Evolutionary conservation across 2,888 invertebrate genomes (phyloP), one percentile per base, ranked within the genome.

Genomic region (Cataglyphis altisquamis): DNA sequence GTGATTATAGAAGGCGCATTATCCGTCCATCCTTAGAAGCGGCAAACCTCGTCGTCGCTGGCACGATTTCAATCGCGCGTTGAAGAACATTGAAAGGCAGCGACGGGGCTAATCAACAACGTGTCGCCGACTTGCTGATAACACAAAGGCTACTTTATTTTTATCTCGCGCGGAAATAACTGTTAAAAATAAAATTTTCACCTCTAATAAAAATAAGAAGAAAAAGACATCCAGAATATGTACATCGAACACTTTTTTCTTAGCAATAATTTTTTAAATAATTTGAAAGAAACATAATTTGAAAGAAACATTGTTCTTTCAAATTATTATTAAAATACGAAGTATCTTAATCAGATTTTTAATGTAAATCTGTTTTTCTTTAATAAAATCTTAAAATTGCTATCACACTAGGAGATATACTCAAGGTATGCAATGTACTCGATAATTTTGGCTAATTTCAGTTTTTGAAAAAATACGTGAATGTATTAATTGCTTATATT

Each of bases 111-210:
- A 55, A 80, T 86, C 82, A 68, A 74, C 62, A 72, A n/a, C 68
- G 62, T 74, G 41, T 63, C 63, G 64, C 77, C 64, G 75, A 70
- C 63, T 84, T 64, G 41, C 39, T 55, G 77, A 29, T 66, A 57
- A 41, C 70, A 78, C 70, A 78, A 80, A 80, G 70, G 78, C 70
- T 80, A 29, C 21, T 60, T 52, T 70, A 70, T 70, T 80, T 80
- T 80, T 70, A 80, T 41, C 70, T 70, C 21, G 25, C 78, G 70
- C 78, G 78, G 78, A 70, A 80, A 60, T 45, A 4, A 21, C 36
- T 21, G 78, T 70, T 78, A 60, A 78, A 80, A 70, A 70, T 48
- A 70, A 70, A 60, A 36, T 39, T 45, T 8, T 21, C 36, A 60
- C 45, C 25, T 70, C 21, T 57, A 70, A 64, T 70, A 55, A 70